phyloP scores from a whole-genome alignment of 2,113 vertebrate species.

The Mesocricetus auratus region DNA sequence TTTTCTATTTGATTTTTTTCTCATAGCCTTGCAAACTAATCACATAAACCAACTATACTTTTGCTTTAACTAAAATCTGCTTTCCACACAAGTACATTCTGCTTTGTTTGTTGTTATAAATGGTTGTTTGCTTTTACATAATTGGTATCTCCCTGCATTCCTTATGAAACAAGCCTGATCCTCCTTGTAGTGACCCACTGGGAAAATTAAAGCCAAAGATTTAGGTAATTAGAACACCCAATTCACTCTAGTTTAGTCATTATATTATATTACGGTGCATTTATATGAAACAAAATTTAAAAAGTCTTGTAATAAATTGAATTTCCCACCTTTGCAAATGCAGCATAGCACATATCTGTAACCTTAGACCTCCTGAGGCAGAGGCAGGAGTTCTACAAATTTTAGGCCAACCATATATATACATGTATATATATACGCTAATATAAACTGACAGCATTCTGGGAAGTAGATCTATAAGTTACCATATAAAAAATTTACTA shows the following conservation, averaged over 20 bases:
- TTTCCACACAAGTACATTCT: neutral
- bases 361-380: neutral
- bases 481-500: neutral
- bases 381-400: neutral
- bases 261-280: slow-evolving; percentile 13
- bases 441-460: neutral
- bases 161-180: slow-evolving; percentile 6
- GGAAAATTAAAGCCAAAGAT: slow-evolving; percentile 31
- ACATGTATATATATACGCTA: neutral
- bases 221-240: neutral
- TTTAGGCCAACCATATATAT: neutral
- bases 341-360: neutral
- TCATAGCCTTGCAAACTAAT: neutral
- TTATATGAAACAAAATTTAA: neutral
- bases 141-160: slow-evolving; percentile 3
- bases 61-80: neutral
- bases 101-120: neutral
- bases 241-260: neutral
- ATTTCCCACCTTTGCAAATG: neutral
- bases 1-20: neutral
- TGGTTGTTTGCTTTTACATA: neutral
- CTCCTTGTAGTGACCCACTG: neutral
- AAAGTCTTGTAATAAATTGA: neutral
- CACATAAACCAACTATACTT: neutral
- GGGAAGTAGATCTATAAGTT: neutral